Evolutionary conservation across 2,888 invertebrate species (phyloP), one percentile per base, ranked within the genome.

Genomic region (Brenthis ino): DNA sequence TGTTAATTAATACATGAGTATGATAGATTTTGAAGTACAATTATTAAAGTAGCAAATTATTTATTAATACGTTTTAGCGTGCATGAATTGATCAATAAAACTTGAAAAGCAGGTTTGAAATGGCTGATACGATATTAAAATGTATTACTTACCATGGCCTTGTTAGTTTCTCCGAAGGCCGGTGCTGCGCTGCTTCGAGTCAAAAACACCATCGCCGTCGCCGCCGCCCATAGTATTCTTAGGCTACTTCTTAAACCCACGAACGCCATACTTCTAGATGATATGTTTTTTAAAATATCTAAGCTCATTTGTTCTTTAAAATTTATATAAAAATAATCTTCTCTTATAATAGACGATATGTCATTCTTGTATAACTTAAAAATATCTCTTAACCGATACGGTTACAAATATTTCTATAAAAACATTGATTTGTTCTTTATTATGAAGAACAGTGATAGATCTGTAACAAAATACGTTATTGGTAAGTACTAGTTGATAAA

Each of bases 131-230:
- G 56, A 66, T 47, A 61, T 61, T 28, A 51, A 67, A 65, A 57
- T 14, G 24, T 37, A 60, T 51, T 57, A 85, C 93, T 89, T 77
- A 93, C 93, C 91, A 90, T 93, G 37, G 93, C 93, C 72, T 85
- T 90, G 73, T 91, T 89, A 16, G 92, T 86, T 67, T 81, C 82
- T 12, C 88, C 91, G 77, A 89, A 88, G 75, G 89, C 76, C 14
- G 93, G 93, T 54, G 93, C 93, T 14, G 91, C 92, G 72, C 89
- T 86, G 70, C 85, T 86, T 75, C 85, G 85, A 60, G 85, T 85
- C 20, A 90, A 79, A 72, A 87, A 83, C 60, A 87, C 84, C 75
- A 91, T 76, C 20, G 85, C 81, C 60, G 81, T 83, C 71, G 80
- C 78, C 76, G 77, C 77, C 75, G 84, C 83, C 86, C 87, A 86